These are phyloP conservation scores for Vulpes lagopus DNA, from an alignment of 2,113 vertebrate genomes.

Conservation along the genomic window DNA sequence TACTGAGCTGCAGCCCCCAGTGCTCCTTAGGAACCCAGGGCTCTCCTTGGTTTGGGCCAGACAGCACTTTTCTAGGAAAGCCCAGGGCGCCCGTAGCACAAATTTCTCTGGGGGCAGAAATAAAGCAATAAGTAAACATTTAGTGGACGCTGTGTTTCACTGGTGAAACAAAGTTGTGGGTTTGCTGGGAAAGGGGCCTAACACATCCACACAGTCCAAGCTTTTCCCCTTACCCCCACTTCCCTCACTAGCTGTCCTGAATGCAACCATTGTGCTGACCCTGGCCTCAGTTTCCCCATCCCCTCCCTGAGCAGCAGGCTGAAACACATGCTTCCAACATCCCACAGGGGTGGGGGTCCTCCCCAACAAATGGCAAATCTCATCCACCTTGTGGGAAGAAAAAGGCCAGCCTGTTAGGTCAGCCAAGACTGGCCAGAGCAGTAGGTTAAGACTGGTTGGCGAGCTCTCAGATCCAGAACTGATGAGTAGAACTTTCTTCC, in stretches of 20 bases:
- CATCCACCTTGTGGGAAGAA: background rate
- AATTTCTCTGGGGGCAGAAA: constrained; percentile 42
- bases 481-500: background rate
- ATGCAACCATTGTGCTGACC: background rate
- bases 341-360: background rate
- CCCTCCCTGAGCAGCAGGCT: background rate
- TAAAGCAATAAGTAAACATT: background rate
- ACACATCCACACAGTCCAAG: background rate
- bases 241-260: background rate
- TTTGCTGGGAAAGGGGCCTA: background rate
- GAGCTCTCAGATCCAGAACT: background rate
- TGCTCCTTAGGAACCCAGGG: background rate
- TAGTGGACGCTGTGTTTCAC: background rate
- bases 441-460: background rate
- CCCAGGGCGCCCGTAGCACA: background rate
- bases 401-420: background rate
- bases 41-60: background rate
- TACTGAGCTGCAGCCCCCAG: background rate
- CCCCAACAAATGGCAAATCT: background rate
- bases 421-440: background rate
- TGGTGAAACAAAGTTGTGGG: constrained; percentile 27
- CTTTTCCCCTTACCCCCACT: background rate
- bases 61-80: constrained; percentile 28
- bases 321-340: background rate
- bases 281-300: constrained; percentile 49